Base-by-base conservation (phyloP, 2,797 vertebrate species). In the Leucoraja ocellata region DNA sequence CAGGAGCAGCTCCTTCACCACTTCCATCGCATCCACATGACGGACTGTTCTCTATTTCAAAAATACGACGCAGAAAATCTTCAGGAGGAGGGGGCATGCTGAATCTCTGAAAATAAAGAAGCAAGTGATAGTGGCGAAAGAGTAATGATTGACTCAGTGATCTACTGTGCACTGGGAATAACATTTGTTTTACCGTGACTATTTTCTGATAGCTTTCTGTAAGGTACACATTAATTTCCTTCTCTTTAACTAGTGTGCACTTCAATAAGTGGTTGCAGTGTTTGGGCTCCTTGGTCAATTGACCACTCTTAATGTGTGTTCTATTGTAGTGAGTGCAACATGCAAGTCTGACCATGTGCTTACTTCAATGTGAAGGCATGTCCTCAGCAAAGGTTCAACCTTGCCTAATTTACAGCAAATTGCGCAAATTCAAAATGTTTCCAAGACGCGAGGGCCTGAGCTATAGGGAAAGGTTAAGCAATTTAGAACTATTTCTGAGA, bases 21-120 rank as follows among this genome's bases (percentile, higher is more conserved):
- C 46, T 54, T 58, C 76, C 32, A 25, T 63, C n/a, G 16, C 63
- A 18, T 8, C 36, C 58, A 79, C 36, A 28, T 79, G 76, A 4
- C 6, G 16, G 73, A 14, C 39, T 8, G 23, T 58, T 79, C 76
- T 23, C 36, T 39, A 94, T 94, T 93, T 93, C 95, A 93, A 97
- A 96, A 93, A 98, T 96, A 77, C 94, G 96, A 73, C 96, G 95
- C 0, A 96, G 95, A 94, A 97, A 94, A 94, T 96, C 94, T 13
- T 94, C 1, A 0, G 95, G 94, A 28, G 96, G 94, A 78, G 97
- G 96, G 0, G 94, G 95, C 94, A 99, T 96, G 93, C 95, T 96
- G 94, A 98, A 96, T 94, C 98, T 97, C 98, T 99, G 94, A 93
- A 81, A 94, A 88, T 94, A 86, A n/a, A 86, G 63, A 86, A 28